Conservation (phyloP, 2,113 vertebrate genomes). For the Onychostruthus taczanowskii region DNA sequence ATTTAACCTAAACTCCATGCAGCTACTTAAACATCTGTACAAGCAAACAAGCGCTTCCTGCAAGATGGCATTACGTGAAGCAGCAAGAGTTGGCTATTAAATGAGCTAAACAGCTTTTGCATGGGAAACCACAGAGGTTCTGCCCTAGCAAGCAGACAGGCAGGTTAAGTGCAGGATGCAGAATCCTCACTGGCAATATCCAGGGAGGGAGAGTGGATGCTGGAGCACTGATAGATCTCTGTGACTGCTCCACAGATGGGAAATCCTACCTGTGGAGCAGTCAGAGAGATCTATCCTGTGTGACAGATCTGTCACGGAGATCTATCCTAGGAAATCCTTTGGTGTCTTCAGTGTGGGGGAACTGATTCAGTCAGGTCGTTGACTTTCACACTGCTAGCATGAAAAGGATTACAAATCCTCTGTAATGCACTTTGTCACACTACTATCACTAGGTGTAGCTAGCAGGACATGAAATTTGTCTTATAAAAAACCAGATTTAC, state of each 20-base stretch:
- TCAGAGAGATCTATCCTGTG: no score
- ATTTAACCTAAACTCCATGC: neutral
- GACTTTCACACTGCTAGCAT: neutral
- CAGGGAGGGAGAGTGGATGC: accelerated
- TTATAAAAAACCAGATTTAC: neutral
- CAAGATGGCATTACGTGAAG: neutral
- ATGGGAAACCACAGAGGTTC: neutral
- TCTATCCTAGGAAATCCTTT: neutral
- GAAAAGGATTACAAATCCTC: neutral
- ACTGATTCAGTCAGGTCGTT: neutral
- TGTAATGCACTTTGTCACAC: neutral
- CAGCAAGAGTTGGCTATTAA: neutral
- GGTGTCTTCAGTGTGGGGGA: neutral
- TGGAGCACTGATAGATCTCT: neutral
- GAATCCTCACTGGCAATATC: neutral
- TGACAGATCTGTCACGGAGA: no score
- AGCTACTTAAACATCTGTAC: neutral
- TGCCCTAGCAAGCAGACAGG: neutral
- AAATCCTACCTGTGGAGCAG: no score
- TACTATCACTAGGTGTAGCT: neutral
- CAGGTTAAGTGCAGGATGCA: neutral
- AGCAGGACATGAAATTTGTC: neutral
- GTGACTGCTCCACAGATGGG: neutral
- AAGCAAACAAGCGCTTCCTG: neutral
- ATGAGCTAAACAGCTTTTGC: neutral